Evolutionary conservation across 2,113 vertebrate species (phyloP).

Genomic region (Elachura formosa): DNA sequence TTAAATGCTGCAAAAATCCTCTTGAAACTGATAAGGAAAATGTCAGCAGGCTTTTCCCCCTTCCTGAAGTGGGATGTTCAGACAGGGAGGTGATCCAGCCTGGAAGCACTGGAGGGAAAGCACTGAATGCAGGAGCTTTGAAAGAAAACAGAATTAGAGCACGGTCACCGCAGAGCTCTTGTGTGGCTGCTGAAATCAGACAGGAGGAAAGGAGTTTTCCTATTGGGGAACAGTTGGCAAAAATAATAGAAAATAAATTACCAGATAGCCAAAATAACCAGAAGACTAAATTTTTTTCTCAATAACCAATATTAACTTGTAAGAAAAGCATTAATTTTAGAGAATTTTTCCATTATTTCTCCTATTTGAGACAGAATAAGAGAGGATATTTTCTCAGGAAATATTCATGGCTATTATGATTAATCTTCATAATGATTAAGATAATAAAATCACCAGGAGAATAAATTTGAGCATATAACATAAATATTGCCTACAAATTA

Average conservation of each 20-base stretch:
- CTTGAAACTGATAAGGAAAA: constrained; percentile 35
- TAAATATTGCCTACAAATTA: too few relatives aligned
- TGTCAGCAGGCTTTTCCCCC: not conserved
- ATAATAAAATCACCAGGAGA: not conserved
- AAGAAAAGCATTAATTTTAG: not conserved
- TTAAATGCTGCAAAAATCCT: constrained; percentile 27
- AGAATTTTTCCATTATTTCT: not conserved
- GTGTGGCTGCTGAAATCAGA: not conserved
- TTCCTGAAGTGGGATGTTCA: constrained; percentile 3
- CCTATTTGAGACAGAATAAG: not conserved
- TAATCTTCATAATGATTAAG: not conserved
- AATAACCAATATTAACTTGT: not conserved
- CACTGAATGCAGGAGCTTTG: not conserved
- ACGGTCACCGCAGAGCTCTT: not conserved
- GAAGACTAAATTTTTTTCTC: not conserved
- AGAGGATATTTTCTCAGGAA: not conserved
- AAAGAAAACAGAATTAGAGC: constrained; percentile 1
- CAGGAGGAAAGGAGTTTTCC: not conserved
- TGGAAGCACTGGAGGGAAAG: constrained; percentile 24
- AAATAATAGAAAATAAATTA: not conserved
- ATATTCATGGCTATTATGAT: not conserved
- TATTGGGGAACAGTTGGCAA: not conserved
- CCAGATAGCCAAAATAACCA: not conserved
- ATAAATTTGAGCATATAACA: not conserved
- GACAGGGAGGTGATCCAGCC: not conserved